Evolutionary conservation across 2,113 vertebrate species (phyloP), one percentile per base, ranked within the genome.

Genomic region (Cebus imitator): DNA sequence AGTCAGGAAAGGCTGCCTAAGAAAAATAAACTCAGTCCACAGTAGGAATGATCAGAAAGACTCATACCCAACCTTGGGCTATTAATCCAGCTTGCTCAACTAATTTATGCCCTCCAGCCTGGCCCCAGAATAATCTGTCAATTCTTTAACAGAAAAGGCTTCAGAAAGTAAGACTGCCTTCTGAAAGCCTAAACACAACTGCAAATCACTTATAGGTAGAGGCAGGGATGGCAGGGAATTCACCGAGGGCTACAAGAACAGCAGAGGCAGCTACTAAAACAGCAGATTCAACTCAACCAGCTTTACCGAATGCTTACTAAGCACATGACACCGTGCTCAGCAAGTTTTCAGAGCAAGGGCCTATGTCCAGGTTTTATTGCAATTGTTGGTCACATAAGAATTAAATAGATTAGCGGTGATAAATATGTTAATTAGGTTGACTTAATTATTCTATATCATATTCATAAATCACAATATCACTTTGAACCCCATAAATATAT

Each of bases 221-320:
- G 58, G 55, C 1, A 6, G 75, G 57, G 45, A 17, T 0, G 17
- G 35, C 0, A 73, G n/a, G 66, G n/a, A 75, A 32, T 14, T 21
- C 23, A 50, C 81, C n/a, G 40, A 10, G 32, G 50, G 35, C 35
- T 50, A 27, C 17, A 64, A 45, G 32, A 45, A 61, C 32, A 64
- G 87, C 30, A 52, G 35, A 27, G 13, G 20, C 35, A 37, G 64
- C 48, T 23, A 57, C 30, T 52, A 45, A 52, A 88, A 93, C 48
- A 84, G 58, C 50, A 82, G 61, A 72, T 64, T 78, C 37, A 82
- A 87, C 50, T 30, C 48, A n/a, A 40, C 61, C 64, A 37, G 58
- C 58, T 93, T 75, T 57, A 79, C 58, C 30, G 50, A 78, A 78
- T 10, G 84, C 83, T 97, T 48, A 93, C 43, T n/a, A 66, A 84